Evolutionary conservation across 1,140 invertebrate species (phyloP).

Genomic region (Geopemphigus sp.): DNA sequence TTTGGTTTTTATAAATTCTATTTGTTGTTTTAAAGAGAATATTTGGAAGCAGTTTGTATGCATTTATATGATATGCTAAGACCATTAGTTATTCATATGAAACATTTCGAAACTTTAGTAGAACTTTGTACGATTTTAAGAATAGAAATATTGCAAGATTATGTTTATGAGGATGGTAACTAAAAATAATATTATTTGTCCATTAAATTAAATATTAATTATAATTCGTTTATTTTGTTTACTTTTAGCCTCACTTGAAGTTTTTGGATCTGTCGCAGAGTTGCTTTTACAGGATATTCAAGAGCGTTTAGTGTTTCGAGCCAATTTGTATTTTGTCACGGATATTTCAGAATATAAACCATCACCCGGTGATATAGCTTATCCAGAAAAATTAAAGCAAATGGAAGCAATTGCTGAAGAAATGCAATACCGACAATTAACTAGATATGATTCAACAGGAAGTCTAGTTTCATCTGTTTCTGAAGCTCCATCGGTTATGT

Average conservation of each 20-base stretch:
- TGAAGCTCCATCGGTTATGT: conserved; percentile 29
- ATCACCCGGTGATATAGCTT: conserved; percentile 91
- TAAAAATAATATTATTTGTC: conserved; percentile 38
- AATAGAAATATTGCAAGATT: conserved; percentile 92
- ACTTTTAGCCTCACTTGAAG: conserved; percentile 65
- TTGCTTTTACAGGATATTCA: conserved; percentile 94
- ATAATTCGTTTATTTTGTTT: neutral
- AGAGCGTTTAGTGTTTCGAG: conserved; percentile 92
- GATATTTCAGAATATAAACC: conserved; percentile 89
- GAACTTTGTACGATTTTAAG: conserved; percentile 93
- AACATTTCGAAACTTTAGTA: conserved; percentile 94
- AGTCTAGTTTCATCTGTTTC: conserved; percentile 40
- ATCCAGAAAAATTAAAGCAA: conserved; percentile 96
- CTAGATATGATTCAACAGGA: conserved; percentile 44
- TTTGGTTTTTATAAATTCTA: conserved; percentile 11
- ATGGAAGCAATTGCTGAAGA: conserved; percentile 68
- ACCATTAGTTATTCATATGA: conserved; percentile 95
- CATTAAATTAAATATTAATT: neutral
- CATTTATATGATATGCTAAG: conserved; percentile 89
- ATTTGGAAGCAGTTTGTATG: conserved; percentile 81
- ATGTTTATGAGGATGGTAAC: conserved; percentile 81
- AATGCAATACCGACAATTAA: conserved; percentile 32
- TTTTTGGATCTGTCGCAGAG: conserved; percentile 79
- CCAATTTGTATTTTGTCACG: conserved; percentile 88
- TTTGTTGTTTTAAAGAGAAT: conserved; percentile 60